Evolutionary conservation across 2,888 invertebrate genomes (phyloP).

Genomic region (Xestia rhomboidea): DNA sequence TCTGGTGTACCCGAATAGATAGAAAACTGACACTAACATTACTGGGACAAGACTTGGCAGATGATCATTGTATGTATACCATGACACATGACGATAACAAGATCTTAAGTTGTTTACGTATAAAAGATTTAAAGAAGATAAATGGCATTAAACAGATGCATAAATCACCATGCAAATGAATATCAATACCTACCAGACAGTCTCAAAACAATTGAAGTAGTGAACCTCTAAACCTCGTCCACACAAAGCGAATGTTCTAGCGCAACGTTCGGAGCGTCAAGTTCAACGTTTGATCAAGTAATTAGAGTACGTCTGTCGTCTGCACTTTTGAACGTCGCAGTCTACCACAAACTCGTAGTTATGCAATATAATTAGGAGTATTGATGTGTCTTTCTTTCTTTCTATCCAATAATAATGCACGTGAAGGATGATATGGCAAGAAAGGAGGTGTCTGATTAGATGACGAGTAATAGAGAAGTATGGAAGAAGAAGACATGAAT

Average conservation of each 20-base stretch:
- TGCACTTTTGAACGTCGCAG: slow-evolving; percentile 74
- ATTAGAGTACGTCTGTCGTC: slow-evolving; percentile 78
- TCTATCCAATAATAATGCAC: too few species aligned
- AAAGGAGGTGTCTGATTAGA: too few species aligned
- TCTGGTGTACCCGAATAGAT: fast-evolving
- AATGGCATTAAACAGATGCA: background rate
- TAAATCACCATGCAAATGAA: background rate
- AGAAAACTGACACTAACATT: background rate
- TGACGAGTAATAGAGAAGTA: too few species aligned
- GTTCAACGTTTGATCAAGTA: slow-evolving; percentile 81
- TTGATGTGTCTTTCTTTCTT: too few species aligned
- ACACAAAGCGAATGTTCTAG: slow-evolving; percentile 39
- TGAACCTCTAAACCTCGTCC: slow-evolving; percentile 34
- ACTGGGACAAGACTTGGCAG: background rate
- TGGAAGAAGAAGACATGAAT: too few species aligned
- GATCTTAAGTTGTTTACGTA: too few species aligned
- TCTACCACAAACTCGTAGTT: slow-evolving; percentile 19
- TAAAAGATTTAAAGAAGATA: background rate
- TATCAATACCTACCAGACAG: background rate
- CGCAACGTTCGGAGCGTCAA: slow-evolving; percentile 49
- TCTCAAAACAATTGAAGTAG: background rate
- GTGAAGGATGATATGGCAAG: too few species aligned
- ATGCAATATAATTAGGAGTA: slow-evolving; percentile 39
- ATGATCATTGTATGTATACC: background rate
- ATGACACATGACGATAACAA: too few species aligned